phyloP scores from a whole-genome alignment of 2,113 vertebrate genomes.

The Eleginops maclovinus region DNA sequence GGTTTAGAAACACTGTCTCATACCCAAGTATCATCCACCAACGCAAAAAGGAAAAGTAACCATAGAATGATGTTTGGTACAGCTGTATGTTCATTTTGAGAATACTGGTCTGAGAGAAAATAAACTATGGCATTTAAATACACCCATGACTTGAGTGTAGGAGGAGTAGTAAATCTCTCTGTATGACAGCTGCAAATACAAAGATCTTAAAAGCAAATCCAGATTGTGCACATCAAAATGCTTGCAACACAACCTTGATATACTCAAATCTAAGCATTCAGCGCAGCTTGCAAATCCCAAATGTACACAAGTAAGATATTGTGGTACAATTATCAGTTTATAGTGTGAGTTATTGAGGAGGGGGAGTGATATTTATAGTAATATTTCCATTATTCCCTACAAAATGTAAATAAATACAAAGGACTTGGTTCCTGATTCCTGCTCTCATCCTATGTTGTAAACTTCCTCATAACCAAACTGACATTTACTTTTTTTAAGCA shows the following conservation, averaged over 20 bases:
- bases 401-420: conserved; percentile 69
- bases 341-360: conserved; percentile 10
- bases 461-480: conserved; percentile 39
- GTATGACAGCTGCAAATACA: conserved; percentile 26
- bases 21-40: conserved; percentile 34
- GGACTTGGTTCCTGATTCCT: conserved; percentile 33
- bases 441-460: conserved; percentile 44
- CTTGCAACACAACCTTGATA: conserved; percentile 40
- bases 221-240: conserved; percentile 46
- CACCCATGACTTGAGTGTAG: conserved; percentile 11
- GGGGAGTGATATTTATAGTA: conserved; percentile 11
- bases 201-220: conserved; percentile 36
- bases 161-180: conserved; percentile 4
- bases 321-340: conserved; percentile 20
- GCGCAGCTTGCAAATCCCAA: conserved; percentile 28
- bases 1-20: conserved; percentile 32
- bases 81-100: conserved; percentile 28
- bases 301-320: conserved; percentile 9
- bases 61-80: conserved; percentile 46
- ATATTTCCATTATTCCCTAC: conserved; percentile 43
- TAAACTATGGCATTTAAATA: conserved; percentile 25
- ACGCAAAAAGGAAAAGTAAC: conserved; percentile 32
- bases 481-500: conserved; percentile 41
- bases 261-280: conserved; percentile 23
- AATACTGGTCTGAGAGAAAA: conserved; percentile 20